These are phyloP conservation scores for Digitonthophagus gazella DNA, from an alignment of 2,888 invertebrate species.

Conservation along the genomic window DNA sequence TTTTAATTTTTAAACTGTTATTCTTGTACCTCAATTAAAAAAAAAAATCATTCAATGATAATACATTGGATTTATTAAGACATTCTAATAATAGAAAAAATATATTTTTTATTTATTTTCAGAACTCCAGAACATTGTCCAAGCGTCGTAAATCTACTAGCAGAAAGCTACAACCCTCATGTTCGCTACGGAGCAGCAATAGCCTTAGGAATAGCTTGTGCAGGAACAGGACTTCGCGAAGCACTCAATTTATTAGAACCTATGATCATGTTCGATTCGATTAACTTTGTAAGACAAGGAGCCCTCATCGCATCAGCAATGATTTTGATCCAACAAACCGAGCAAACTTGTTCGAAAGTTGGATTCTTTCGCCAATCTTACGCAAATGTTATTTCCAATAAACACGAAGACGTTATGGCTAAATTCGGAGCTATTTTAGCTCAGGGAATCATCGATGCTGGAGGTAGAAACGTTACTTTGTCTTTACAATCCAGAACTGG, in stretches of 20 bases:
- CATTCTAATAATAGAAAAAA: too few species aligned
- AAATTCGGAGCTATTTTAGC: constrained; percentile 98
- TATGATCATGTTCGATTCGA: constrained; percentile 96
- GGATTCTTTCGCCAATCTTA: constrained; percentile 94
- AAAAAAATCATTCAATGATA: too few species aligned
- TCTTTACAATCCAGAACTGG: constrained; percentile 94
- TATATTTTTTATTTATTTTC: constrained; percentile 38
- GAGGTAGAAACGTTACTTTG: constrained; percentile 93
- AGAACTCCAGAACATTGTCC: constrained; percentile 96
- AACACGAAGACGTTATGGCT: constrained; percentile 99
- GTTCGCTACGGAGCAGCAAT: constrained; percentile 99
- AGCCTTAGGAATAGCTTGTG: constrained; percentile 98
- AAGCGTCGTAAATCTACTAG: constrained; percentile 91
- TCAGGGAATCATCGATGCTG: constrained; percentile 81
- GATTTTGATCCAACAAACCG: constrained; percentile 97
- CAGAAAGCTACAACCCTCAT: constrained; percentile 98
- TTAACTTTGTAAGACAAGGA: constrained; percentile 98
- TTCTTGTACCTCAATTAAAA: too few species aligned
- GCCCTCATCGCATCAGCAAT: constrained; percentile 95
- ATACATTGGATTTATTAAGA: too few species aligned
- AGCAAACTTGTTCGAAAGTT: constrained; percentile 90
- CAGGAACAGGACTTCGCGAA: constrained; percentile 94
- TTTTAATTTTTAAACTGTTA: too few species aligned
- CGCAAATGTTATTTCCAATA: constrained; percentile 94
- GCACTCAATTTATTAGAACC: constrained; percentile 95